These are phyloP conservation scores for Drosophila truncata DNA, from an alignment of 1,140 invertebrate genomes.

Conservation along the genomic window DNA sequence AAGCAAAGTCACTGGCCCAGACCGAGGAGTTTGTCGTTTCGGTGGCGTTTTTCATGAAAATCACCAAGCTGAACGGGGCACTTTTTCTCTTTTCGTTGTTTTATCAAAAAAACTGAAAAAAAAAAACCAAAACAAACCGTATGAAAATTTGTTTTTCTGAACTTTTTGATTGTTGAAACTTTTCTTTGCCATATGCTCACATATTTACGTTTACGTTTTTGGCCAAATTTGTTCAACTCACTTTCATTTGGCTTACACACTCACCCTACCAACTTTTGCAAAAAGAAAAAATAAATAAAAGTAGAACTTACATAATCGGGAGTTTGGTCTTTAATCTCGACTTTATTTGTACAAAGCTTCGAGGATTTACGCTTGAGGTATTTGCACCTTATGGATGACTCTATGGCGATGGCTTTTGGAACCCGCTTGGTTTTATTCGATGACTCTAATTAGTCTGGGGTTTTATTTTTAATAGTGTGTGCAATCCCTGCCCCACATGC, in stretches of 20 bases:
- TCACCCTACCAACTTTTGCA: conserved; percentile 29
- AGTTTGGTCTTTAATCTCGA: conserved; percentile 37
- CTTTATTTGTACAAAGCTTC: conserved; percentile 56
- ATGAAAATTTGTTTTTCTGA: conserved; percentile 76
- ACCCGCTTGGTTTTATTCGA: conserved; percentile 26
- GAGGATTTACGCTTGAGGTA: conserved; percentile 79
- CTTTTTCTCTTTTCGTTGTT: conserved; percentile 45
- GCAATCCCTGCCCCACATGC: conserved; percentile 39
- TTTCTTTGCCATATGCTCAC: conserved; percentile 39
- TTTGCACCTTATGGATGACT: conserved; percentile 61
- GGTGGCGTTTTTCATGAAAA: conserved; percentile 69
- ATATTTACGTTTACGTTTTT: conserved; percentile 28
- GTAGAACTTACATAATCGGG: conserved; percentile 66
- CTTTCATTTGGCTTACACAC: conserved; percentile 65
- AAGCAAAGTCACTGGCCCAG: conserved; percentile 67
- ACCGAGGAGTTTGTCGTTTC: conserved; percentile 70
- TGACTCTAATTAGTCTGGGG: conserved; percentile 64
- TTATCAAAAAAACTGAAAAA: conserved; percentile 62
- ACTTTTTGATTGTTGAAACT: conserved; percentile 65
- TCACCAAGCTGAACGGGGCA: conserved; percentile 74
- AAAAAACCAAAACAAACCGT: conserved; percentile 70
- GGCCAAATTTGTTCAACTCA: conserved; percentile 65
- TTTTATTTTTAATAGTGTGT: conserved; percentile 27
- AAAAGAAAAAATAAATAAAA: conserved; percentile 58
- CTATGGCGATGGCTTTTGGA: conserved; percentile 38